Evolutionary conservation across 2,113 vertebrate genomes (phyloP).

Genomic region (Siphamia tubifer): DNA sequence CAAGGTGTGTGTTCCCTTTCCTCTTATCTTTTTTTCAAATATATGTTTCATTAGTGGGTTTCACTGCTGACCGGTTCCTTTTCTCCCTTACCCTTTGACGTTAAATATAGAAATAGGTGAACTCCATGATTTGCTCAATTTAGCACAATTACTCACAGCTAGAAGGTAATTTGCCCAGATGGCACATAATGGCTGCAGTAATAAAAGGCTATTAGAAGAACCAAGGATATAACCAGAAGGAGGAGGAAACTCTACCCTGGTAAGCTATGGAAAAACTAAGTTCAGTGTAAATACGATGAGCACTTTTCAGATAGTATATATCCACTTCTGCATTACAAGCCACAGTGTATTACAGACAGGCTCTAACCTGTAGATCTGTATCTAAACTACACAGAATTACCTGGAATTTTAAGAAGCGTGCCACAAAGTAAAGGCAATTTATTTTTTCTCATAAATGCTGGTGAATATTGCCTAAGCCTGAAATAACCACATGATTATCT

Average conservation of each 20-base stretch:
- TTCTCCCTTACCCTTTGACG: background rate
- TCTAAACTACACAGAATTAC: background rate
- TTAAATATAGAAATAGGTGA: constrained; percentile 50
- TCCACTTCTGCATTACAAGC: background rate
- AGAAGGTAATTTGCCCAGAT: constrained; percentile 52
- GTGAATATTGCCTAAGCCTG: constrained; percentile 2
- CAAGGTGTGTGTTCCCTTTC: background rate
- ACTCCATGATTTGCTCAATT: constrained; percentile 50
- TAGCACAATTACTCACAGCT: constrained; percentile 64
- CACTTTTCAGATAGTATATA: background rate
- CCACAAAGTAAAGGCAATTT: background rate
- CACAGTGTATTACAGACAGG: background rate
- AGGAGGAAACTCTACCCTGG: background rate
- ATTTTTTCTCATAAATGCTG: background rate
- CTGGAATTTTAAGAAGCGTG: background rate
- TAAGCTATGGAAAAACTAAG: background rate
- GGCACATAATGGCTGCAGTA: constrained; percentile 29
- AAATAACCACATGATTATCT: constrained; percentile 25
- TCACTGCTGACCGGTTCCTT: constrained; percentile 10
- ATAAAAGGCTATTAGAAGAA: constrained; percentile 35
- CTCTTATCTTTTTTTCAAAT: background rate
- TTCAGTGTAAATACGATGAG: background rate
- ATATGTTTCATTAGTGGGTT: constrained; percentile 4
- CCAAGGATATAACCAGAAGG: background rate
- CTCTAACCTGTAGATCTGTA: background rate